Evolutionary conservation across 2,113 vertebrate species (phyloP).

Genomic region (cattle (Bos taurus)): ARS-UCD2.0 NC_037352.1:6556501-6557000

Average conservation of each 20-base stretch:
- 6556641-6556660: not conserved
- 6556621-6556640: not conserved
- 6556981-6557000: slow-evolving; percentile 63
- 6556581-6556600: not conserved
- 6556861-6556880: slow-evolving; percentile 80
- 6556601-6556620: not conserved
- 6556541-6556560: not conserved
- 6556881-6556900: slow-evolving; percentile 86
- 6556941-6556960: slow-evolving; percentile 78
- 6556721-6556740: slow-evolving; percentile 36
- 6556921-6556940: slow-evolving; percentile 75
- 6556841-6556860: slow-evolving; percentile 84
- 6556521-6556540: not conserved
- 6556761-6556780: slow-evolving; percentile 18
- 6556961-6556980: slow-evolving; percentile 81
- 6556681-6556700: slow-evolving; percentile 5
- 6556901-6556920: slow-evolving; percentile 85
- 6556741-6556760: slow-evolving; percentile 47
- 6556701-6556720: not conserved
- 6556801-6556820: slow-evolving; percentile 82
- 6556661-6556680: slow-evolving; percentile 22
- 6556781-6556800: slow-evolving; percentile 63
- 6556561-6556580: not conserved
- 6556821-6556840: slow-evolving; percentile 84
- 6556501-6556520: not conserved